Conservation (phyloP, 2,888 invertebrate species). For the Orthonychiurus folsomi region DNA sequence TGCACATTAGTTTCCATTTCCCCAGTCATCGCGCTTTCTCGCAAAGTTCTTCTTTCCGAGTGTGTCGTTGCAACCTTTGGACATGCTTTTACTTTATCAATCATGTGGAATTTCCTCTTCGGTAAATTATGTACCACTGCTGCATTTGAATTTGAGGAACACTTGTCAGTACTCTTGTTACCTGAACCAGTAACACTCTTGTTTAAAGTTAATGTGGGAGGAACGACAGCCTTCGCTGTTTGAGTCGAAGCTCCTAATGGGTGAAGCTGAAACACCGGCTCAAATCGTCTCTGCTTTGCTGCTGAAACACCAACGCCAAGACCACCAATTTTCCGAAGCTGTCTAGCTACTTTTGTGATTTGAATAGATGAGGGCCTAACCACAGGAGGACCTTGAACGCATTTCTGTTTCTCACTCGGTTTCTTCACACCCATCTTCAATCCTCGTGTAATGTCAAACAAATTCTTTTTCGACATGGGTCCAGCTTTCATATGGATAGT, state of each 20-base stretch:
- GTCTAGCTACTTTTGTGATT: background rate
- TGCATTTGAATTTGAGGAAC: no score
- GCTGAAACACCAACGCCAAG: background rate
- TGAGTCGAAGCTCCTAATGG: background rate
- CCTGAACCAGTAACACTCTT: background rate
- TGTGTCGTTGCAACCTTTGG: no score
- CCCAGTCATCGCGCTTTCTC: background rate
- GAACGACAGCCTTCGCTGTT: background rate
- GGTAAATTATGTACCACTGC: no score
- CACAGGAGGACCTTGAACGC: background rate
- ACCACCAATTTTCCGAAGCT: background rate
- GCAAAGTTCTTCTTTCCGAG: no score
- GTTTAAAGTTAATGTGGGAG: background rate
- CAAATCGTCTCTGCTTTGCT: background rate
- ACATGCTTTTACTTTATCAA: background rate
- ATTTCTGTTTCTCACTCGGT: background rate
- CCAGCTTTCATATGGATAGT: background rate
- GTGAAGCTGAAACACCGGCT: background rate
- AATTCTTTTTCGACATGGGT: background rate
- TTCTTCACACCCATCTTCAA: background rate
- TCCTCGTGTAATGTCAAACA: background rate
- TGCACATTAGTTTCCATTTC: background rate
- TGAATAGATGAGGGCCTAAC: background rate
- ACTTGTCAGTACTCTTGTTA: background rate
- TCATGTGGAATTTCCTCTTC: background rate